Conservation (phyloP, 2,797 vertebrate species). For the Halcyon badia region DNA sequence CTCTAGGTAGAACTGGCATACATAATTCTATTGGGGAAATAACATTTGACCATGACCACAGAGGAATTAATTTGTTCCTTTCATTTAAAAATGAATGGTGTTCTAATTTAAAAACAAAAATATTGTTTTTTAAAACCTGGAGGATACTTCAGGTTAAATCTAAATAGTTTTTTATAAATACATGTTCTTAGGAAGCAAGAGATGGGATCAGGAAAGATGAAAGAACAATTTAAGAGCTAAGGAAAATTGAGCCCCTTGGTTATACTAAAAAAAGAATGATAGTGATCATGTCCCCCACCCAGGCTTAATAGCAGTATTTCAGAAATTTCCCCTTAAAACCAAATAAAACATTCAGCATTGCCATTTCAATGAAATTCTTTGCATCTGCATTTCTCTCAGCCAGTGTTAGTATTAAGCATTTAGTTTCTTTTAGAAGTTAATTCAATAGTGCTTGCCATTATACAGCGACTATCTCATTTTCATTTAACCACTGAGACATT, state of each 20-base stretch:
- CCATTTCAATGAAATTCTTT: constrained; percentile 18
- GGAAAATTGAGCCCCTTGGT: neutral
- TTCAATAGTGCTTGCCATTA: neutral
- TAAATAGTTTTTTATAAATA: neutral
- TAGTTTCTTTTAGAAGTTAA: constrained; percentile 22
- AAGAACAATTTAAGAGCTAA: neutral
- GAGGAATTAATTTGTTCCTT: neutral
- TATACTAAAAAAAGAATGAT: neutral
- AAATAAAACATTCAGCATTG: constrained; percentile 1
- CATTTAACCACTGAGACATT: neutral
- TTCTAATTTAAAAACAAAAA: neutral
- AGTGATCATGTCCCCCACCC: neutral
- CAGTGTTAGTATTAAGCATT: neutral
- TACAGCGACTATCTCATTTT: neutral
- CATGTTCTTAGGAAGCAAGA: neutral
- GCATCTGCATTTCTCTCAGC: neutral
- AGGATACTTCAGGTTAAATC: neutral
- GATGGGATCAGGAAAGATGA: neutral
- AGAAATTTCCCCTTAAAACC: constrained; percentile 31
- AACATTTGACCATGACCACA: neutral
- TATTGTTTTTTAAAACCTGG: neutral
- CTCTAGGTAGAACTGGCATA: neutral
- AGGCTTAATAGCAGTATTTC: neutral
- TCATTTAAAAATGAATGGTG: neutral
- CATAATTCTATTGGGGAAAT: neutral